Percentiles rank a stretch among this genome's conserved stretches.
These are phyloP conservation scores for Lampropteryx suffumata DNA, from an alignment of 2,888 invertebrate genomes.

Conservation along the genomic window DNA sequence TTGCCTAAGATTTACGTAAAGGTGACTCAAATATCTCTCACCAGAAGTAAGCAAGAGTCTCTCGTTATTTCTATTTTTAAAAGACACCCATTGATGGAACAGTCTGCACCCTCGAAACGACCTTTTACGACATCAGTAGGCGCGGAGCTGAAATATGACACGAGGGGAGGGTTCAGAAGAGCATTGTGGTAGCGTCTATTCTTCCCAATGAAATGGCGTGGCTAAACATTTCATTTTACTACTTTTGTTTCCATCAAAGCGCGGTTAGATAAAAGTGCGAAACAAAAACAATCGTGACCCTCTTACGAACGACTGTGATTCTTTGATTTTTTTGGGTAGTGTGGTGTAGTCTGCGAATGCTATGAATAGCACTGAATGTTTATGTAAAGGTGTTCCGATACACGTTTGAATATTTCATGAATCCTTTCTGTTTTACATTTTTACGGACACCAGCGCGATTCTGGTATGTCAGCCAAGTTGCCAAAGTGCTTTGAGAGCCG, in stretches of 20 bases:
- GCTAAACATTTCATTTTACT: constrained; percentile 70
- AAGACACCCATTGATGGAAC: constrained; percentile 51
- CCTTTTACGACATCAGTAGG: constrained; percentile 60
- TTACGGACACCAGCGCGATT: constrained; percentile 31
- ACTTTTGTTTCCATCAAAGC: constrained; percentile 69
- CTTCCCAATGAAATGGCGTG: constrained; percentile 45
- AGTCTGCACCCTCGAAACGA: constrained; percentile 47
- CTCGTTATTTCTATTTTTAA: constrained; percentile 37
- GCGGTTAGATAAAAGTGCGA: constrained; percentile 37
- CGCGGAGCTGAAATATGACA: constrained; percentile 67
- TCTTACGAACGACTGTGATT: constrained; percentile 6
- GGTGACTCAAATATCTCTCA: not conserved
- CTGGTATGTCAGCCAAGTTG: constrained; percentile 27
- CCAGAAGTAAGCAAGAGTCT: constrained; percentile 21
- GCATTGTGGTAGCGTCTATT: constrained; percentile 45
- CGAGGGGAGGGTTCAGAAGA: constrained; percentile 47
- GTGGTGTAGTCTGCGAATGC: constrained; percentile 30
- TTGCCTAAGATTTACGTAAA: no score
- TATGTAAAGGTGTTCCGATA: constrained; percentile 31
- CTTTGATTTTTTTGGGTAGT: constrained; percentile 13
- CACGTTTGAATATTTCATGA: constrained; percentile 36
- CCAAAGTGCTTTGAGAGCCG: constrained; percentile 24
- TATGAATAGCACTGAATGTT: constrained; percentile 29
- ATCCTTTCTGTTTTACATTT: constrained; percentile 35
- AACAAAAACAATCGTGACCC: constrained; percentile 26